Percentiles rank a stretch among this genome's conserved stretches.
These are phyloP conservation scores for Eupithecia pulchellata DNA, from an alignment of 2,888 invertebrate genomes.

Conservation along the genomic window DNA sequence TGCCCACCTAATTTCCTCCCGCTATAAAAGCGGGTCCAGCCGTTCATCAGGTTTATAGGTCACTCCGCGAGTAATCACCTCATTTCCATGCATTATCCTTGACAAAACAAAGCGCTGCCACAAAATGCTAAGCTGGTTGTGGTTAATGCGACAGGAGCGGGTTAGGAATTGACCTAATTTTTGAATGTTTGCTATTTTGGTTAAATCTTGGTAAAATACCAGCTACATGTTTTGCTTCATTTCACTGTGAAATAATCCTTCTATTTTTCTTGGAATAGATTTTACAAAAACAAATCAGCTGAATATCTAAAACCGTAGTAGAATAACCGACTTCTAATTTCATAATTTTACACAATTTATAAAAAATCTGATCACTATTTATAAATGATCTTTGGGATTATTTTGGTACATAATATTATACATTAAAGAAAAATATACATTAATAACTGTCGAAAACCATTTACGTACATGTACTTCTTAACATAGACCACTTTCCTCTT, in stretches of 20 bases:
- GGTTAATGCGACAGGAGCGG: slow-evolving; percentile 21
- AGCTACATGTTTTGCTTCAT: background rate
- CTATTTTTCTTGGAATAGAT: background rate
- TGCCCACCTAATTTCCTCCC: slow-evolving; percentile 12
- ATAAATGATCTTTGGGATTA: too few relatives aligned
- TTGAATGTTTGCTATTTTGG: background rate
- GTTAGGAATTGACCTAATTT: slow-evolving; percentile 7
- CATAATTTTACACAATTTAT: too few relatives aligned
- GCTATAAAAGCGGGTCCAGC: slow-evolving; percentile 10
- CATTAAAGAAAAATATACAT: too few relatives aligned
- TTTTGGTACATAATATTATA: too few relatives aligned
- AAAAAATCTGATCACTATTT: too few relatives aligned
- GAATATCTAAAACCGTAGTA: too few relatives aligned
- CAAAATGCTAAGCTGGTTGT: slow-evolving; percentile 27
- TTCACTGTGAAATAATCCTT: background rate
- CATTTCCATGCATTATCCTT: slow-evolving; percentile 34
- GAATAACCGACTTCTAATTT: too few relatives aligned
- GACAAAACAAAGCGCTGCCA: slow-evolving; percentile 25
- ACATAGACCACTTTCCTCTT: background rate
- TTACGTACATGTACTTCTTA: too few relatives aligned
- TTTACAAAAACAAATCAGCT: too few relatives aligned
- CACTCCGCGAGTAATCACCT: slow-evolving; percentile 28
- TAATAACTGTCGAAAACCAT: too few relatives aligned
- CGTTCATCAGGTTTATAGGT: slow-evolving; percentile 25
- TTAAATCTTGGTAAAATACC: background rate